Base-by-base conservation (phyloP, 2,797 vertebrate species). In the Apogon talboti region DNA sequence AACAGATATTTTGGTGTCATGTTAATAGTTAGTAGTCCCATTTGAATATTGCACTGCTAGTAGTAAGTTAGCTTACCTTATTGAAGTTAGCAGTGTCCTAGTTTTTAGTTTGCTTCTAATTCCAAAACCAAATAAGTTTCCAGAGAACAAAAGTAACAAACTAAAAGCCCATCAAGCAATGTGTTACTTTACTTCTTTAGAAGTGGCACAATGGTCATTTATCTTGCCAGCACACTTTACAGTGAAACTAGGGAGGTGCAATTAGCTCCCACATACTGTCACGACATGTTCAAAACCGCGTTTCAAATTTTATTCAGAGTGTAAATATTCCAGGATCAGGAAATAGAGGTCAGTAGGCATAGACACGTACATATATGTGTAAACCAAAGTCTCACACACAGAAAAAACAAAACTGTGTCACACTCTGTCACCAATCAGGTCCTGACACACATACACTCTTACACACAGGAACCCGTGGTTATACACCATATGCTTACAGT, bases 391-490 rank as follows among this genome's bases (percentile, higher is more conserved):
- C 12, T 52, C 24, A 28, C 3, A 28, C 24, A 28, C 19, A 21
- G 3, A 21, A 21, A 30, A 79, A 21, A 48, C 38, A 67, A 55
- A 52, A 48, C 54, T n/a, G n/a, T n/a, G n/a, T n/a, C n/a, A n/a
- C n/a, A n/a, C 13, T 52, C 92, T 92, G 92, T 93, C 74, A 79
- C 78, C 74, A 58, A 82, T 84, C 91, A 89, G 60, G 71, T 76
- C 77, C 60, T 66, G 45, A 85, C 71, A 65, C 67, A 82, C 79
- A 91, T 38, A 70, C 53, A 71, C 73, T 85, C 79, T 66, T 28
- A 59, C 49, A 81, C 54, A 63, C 52, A 75, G 66, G 64, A 66
- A 74, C 60, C 77, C 56, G 59, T 30, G 45, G 55, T 71, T 28
- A 74, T 43, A 81, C 50, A 73, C 77, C 78, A 81, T 83, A 86